Conservation (phyloP, 2,797 vertebrate genomes). For the Ctenosaura bakeri region DNA sequence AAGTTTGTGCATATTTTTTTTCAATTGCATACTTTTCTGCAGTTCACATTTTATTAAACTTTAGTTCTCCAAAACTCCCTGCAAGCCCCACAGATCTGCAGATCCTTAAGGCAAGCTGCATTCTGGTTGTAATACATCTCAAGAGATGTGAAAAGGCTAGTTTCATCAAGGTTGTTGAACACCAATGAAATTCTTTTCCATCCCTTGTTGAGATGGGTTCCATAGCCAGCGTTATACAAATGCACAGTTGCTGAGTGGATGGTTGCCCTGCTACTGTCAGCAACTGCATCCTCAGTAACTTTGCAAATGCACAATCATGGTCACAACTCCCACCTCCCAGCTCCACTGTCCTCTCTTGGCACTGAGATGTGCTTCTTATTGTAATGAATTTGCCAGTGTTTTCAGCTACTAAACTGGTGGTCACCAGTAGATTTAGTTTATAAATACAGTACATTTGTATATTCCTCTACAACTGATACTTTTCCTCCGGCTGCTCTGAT, state of each 20-base stretch:
- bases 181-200: too few relatives aligned
- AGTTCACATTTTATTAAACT: too few relatives aligned
- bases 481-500: not conserved
- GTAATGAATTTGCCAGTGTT: not conserved
- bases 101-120: too few relatives aligned
- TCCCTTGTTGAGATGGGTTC: not conserved
- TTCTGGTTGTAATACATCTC: too few relatives aligned
- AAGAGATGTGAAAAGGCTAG: too few relatives aligned
- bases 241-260: not conserved
- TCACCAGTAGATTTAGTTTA: too few relatives aligned
- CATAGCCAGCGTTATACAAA: not conserved
- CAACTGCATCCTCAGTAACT: not conserved
- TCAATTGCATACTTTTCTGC: too few relatives aligned
- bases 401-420: not conserved
- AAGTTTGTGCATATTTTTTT: too few relatives aligned
- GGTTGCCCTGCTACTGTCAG: not conserved
- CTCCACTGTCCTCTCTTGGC: not conserved
- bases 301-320: not conserved
- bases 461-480: not conserved
- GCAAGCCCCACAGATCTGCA: too few relatives aligned
- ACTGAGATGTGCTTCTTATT: not conserved
- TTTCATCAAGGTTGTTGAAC: too few relatives aligned
- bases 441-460: too few relatives aligned
- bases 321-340: not conserved
- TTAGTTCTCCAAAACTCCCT: too few relatives aligned